Evolutionary conservation across 2,888 invertebrate genomes (phyloP), one percentile per base, ranked within the genome.

Genomic region (Odontothrips loti): DNA sequence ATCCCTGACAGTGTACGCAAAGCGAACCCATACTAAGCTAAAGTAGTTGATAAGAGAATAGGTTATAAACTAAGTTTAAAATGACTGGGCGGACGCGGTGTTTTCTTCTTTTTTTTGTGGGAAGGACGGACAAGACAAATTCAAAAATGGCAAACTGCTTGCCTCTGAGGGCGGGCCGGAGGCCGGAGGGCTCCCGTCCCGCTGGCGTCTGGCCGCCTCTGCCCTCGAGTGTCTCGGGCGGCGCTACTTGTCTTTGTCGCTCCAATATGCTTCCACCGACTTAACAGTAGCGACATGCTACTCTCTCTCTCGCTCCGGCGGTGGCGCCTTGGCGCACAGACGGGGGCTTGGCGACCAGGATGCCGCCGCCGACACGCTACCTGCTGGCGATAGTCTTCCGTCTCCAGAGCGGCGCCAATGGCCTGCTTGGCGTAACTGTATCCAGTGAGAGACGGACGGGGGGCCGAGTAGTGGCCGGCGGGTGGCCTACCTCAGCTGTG

Each of bases 261-360:
- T 43, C 34, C 34, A 43, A 43, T 43, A 43, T 43, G 34, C 34
- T 43, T 43, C 34, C 34, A 43, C 34, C 34, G 34, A 47, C 34
- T 78, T 47, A 58, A 79, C 27, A 27, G 63, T 78, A 80, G 29
- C 80, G 47, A 47, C 29, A 68, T 34, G 9, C 47, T 63, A 51
- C 79, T 63, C 78, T 79, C 80, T 82, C 63, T 43, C 79, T 80
- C 83, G 83, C 80, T 79, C 82, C 83, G 84, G 82, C 82, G 83
- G n/a, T 68, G 58, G 20, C 20, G 20, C 20, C 58, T 58, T 6
- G 58, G 15, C 17, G 20, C 1, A 17, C 15, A 4, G 58, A 17
- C 58, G 58, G 6, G 20, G 58, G 58, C 58, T 58, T 11, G 20
- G 58, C 20, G 58, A 15, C 58, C 20, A 20, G 20, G 58, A 15